phyloP scores from a whole-genome alignment of 2,113 vertebrate species.

The Irena cyanogastra region DNA sequence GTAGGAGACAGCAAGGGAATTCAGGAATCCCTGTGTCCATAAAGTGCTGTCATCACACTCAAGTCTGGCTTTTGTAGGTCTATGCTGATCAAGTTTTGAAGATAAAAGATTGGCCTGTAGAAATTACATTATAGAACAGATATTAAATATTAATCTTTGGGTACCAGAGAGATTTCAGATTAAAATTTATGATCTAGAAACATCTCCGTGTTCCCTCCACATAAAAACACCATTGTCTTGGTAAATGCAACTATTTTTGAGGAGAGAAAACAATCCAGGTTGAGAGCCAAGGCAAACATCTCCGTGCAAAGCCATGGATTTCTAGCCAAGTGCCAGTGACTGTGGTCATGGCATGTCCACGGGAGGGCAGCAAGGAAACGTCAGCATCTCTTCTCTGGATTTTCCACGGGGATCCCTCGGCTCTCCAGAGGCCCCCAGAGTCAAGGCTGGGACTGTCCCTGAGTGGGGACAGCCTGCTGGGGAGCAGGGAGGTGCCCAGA shows the following conservation, averaged over 20 bases:
- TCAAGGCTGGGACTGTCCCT: fast-evolving
- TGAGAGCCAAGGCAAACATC: neutral
- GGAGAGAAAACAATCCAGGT: neutral
- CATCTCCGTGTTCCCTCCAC: neutral
- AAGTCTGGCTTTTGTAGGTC: neutral
- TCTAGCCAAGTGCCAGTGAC: fast-evolving
- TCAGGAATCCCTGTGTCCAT: neutral
- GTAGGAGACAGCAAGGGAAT: neutral
- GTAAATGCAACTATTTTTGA: neutral
- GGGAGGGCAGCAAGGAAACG: slow-evolving; percentile 28
- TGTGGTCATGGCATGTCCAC: neutral
- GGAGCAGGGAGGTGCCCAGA: neutral
- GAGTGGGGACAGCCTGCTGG: too few relatives aligned
- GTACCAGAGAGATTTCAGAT: neutral
- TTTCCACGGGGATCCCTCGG: neutral
- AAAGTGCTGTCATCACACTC: neutral
- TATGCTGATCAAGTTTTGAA: slow-evolving; percentile 27
- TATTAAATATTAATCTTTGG: slow-evolving; percentile 52
- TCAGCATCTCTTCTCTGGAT: neutral
- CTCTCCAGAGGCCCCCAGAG: fast-evolving
- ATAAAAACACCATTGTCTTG: neutral
- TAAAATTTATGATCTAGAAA: slow-evolving; percentile 50
- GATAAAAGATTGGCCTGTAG: slow-evolving; percentile 40
- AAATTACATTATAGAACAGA: slow-evolving; percentile 3
- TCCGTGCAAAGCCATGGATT: fast-evolving